phyloP scores from a whole-genome alignment of 1,140 invertebrate species.

The Brachionus calyciflorus region DNA sequence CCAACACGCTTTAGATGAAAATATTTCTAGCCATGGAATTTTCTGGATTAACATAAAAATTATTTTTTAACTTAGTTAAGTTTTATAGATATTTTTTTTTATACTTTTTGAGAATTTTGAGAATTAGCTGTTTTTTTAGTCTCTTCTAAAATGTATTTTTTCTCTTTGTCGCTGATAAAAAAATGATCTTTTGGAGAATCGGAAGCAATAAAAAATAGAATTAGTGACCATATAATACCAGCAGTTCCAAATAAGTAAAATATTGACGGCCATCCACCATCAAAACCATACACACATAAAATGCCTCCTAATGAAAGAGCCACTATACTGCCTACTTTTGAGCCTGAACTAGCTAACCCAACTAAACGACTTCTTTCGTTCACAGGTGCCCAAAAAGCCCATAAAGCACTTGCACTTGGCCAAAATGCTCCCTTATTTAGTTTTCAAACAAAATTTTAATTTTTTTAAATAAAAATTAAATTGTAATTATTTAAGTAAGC shows the following conservation, averaged over 20 bases:
- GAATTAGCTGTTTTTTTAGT: conserved; percentile 11
- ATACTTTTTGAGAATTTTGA: too few species aligned
- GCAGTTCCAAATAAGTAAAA: conserved; percentile 54
- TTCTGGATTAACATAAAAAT: conserved; percentile 1
- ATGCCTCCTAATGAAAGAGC: conserved; percentile 21
- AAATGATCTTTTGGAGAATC: conserved; percentile 81
- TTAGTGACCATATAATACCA: conserved; percentile 75
- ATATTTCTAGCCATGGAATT: conserved; percentile 69
- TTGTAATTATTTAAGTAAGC: too few species aligned
- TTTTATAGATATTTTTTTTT: too few species aligned
- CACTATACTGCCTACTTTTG: background rate
- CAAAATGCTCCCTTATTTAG: conserved; percentile 50
- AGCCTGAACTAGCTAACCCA: conserved; percentile 53
- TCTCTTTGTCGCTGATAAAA: conserved; percentile 75
- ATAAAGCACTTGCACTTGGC: conserved; percentile 52
- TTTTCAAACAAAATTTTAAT: too few species aligned
- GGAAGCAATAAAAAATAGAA: conserved; percentile 81
- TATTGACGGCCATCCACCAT: conserved; percentile 45
- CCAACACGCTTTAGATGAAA: conserved; percentile 81
- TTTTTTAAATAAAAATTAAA: too few species aligned
- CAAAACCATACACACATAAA: conserved; percentile 36
- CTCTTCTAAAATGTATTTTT: conserved; percentile 69
- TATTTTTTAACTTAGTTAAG: too few species aligned
- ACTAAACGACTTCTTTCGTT: conserved; percentile 53
- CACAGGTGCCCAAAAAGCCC: conserved; percentile 56